phyloP scores from a whole-genome alignment of 2,888 invertebrate genomes.

The Limnephilus rhombicus region DNA sequence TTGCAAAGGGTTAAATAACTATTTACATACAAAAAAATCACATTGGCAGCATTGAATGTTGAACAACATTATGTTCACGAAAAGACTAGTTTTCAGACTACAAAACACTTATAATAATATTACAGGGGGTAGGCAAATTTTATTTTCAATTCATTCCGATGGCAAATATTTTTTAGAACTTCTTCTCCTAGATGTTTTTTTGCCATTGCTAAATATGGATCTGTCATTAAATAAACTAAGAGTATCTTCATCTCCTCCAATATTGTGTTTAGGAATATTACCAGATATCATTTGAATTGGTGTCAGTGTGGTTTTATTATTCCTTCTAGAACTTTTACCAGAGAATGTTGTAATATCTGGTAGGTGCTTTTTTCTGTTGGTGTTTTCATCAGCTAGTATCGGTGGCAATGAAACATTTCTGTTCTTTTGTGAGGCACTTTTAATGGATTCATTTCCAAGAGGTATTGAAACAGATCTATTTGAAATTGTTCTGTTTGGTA shows the following conservation, averaged over 20 bases:
- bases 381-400: slow-evolving; percentile 74
- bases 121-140: neutral
- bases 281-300: slow-evolving; percentile 54
- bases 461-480: slow-evolving; percentile 51
- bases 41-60: neutral
- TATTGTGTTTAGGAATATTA: slow-evolving; percentile 51
- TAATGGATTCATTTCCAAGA: slow-evolving; percentile 44
- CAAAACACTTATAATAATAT: neutral
- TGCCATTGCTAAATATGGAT: slow-evolving; percentile 68
- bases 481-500: slow-evolving; percentile 37
- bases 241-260: slow-evolving; percentile 62
- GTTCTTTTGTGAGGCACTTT: slow-evolving; percentile 52
- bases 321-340: slow-evolving; percentile 50
- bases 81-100: neutral
- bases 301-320: slow-evolving; percentile 58
- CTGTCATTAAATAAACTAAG: slow-evolving; percentile 66
- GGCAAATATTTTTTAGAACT: slow-evolving; percentile 13
- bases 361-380: slow-evolving; percentile 67
- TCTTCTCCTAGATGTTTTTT: slow-evolving; percentile 56
- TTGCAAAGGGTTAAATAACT: neutral
- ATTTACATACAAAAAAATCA: neutral
- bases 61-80: neutral
- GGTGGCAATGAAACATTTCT: slow-evolving; percentile 76
- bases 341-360: slow-evolving; percentile 39
- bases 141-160: neutral